Percentiles rank a stretch among this genome's conserved stretches.
Conservation (phyloP, 2,888 invertebrate species). For the Perizoma affinitatum region DNA sequence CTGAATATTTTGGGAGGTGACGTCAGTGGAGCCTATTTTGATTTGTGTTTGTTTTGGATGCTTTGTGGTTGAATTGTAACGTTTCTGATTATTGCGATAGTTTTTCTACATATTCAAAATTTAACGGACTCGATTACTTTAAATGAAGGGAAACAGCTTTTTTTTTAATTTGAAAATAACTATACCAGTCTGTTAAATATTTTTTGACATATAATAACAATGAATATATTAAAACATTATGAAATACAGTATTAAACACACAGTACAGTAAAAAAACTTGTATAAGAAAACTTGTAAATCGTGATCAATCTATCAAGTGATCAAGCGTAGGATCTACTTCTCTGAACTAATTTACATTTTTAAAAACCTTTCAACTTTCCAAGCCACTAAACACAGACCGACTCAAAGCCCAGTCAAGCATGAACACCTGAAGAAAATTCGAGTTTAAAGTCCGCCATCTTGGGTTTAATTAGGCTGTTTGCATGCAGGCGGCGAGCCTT, state of each 20-base stretch:
- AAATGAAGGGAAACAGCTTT: too few relatives aligned
- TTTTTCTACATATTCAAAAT: too few relatives aligned
- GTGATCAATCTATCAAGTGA: not conserved
- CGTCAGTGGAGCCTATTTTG: conserved; percentile 39
- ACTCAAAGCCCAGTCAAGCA: conserved; percentile 50
- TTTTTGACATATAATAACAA: not conserved
- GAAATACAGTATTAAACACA: too few relatives aligned
- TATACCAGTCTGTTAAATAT: too few relatives aligned
- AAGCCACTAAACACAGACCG: conserved; percentile 37
- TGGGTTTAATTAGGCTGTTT: conserved; percentile 80
- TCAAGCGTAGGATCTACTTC: not conserved
- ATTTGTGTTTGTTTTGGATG: conserved; percentile 42
- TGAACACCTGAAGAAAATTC: conserved; percentile 54
- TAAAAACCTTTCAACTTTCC: conserved; percentile 32
- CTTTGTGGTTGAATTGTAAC: not conserved
- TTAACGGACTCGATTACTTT: too few relatives aligned
- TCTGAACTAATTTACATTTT: conserved; percentile 21
- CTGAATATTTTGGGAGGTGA: conserved; percentile 69
- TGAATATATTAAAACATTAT: not conserved
- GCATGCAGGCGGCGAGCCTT: conserved; percentile 70
- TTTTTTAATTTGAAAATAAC: too few relatives aligned
- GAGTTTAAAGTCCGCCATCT: conserved; percentile 63
- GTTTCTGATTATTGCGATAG: too few relatives aligned
- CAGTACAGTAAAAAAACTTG: too few relatives aligned
- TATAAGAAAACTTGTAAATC: not conserved